phyloP scores from a whole-genome alignment of 2,888 invertebrate species.

The Lapara coniferarum region DNA sequence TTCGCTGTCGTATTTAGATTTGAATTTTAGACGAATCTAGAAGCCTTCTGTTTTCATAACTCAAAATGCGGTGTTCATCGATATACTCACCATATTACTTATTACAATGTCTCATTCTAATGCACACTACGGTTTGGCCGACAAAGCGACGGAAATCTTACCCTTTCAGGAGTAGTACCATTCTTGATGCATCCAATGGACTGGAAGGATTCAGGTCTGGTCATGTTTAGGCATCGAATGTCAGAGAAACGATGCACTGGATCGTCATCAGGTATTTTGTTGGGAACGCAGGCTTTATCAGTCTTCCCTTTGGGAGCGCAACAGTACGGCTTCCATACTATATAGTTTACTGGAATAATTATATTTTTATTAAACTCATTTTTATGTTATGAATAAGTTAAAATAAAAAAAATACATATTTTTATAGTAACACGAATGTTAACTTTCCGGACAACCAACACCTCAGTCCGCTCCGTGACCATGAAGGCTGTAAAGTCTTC shows the following conservation, averaged over 20 bases:
- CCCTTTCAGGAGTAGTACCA: constrained; percentile 51
- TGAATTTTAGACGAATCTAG: too few relatives aligned
- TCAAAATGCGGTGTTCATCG: too few relatives aligned
- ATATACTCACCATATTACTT: too few relatives aligned
- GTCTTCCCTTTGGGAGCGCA: constrained; percentile 48
- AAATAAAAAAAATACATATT: too few relatives aligned
- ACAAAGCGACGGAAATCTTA: constrained; percentile 35
- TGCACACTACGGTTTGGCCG: not conserved
- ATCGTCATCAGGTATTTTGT: constrained; percentile 52
- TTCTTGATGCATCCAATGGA: constrained; percentile 52
- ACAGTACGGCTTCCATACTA: constrained; percentile 55
- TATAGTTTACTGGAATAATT: constrained; percentile 49
- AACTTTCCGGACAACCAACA: too few relatives aligned
- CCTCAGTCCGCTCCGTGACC: too few relatives aligned
- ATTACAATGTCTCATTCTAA: not conserved
- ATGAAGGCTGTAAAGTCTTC: too few relatives aligned
- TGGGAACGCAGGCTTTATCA: constrained; percentile 48
- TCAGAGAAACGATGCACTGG: constrained; percentile 58
- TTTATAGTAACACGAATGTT: too few relatives aligned
- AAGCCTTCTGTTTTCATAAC: too few relatives aligned
- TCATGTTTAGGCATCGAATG: constrained; percentile 55
- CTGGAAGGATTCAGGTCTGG: constrained; percentile 56
- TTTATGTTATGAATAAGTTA: not conserved
- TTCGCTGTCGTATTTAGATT: too few relatives aligned
- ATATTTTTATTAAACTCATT: not conserved